Evolutionary conservation across 2,113 vertebrate species (phyloP).

Genomic region (Chaetura pelagica): DNA sequence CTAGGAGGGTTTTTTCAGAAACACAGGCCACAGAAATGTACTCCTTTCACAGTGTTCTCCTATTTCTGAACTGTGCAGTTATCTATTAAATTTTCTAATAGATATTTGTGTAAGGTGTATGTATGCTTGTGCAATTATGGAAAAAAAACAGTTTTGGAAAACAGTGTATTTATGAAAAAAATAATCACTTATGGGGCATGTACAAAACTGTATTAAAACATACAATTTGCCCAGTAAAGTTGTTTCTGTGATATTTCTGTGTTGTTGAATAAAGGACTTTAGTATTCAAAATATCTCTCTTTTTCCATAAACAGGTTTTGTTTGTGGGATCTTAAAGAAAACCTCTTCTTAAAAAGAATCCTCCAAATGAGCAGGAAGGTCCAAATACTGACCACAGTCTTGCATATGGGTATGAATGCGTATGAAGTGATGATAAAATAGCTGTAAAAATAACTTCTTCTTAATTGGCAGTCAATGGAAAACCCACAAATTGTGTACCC

Average conservation of each 20-base stretch:
- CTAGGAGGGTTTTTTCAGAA: constrained; percentile 72
- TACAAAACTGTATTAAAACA: constrained; percentile 87
- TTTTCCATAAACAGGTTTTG: constrained; percentile 79
- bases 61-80: constrained; percentile 85
- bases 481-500: constrained; percentile 12
- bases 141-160: constrained; percentile 83
- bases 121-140: constrained; percentile 89
- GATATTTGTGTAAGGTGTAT: constrained; percentile 88
- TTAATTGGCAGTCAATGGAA: background rate
- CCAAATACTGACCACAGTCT: constrained; percentile 30
- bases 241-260: constrained; percentile 90
- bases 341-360: constrained; percentile 33
- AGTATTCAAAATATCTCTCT: constrained; percentile 85
- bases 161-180: constrained; percentile 87
- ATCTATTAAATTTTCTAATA: constrained; percentile 87
- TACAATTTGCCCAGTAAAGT: constrained; percentile 85
- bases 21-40: constrained; percentile 76
- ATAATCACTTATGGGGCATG: constrained; percentile 86
- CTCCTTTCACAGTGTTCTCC: constrained; percentile 81
- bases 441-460: constrained; percentile 25
- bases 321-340: constrained; percentile 73
- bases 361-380: constrained; percentile 15
- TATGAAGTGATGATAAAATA: constrained; percentile 28
- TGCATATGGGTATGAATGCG: constrained; percentile 25
- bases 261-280: constrained; percentile 90